Evolutionary conservation across 2,113 vertebrate genomes (phyloP).

Genomic region (Paraplagusia blochii): DNA sequence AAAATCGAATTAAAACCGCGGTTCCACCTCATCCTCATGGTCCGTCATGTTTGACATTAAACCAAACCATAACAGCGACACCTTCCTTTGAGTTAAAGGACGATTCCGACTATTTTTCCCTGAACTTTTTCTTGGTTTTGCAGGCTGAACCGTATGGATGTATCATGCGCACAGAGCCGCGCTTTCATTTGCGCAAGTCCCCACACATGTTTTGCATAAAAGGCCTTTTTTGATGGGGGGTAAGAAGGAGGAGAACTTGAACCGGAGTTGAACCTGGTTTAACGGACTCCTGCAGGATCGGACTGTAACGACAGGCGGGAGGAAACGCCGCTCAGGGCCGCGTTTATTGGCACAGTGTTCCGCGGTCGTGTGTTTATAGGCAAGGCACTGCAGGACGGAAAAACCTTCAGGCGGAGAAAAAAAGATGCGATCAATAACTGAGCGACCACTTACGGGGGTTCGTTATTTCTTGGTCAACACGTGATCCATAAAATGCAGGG

Average conservation of each 20-base stretch:
- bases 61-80: neutral
- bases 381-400: no score
- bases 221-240: constrained; percentile 53
- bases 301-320: constrained; percentile 17
- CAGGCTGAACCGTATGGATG: no score
- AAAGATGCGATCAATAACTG: no score
- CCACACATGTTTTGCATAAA: constrained; percentile 83
- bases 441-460: no score
- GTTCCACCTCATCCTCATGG: constrained; percentile 8
- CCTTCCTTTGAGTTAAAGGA: no score
- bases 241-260: constrained; percentile 65
- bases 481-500: no score
- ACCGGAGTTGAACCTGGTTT: constrained; percentile 70
- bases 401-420: no score
- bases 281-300: constrained; percentile 34
- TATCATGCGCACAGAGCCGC: no score
- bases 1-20: neutral
- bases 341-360: constrained; percentile 8
- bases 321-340: neutral
- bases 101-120: no score
- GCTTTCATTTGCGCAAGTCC: constrained; percentile 77
- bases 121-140: no score
- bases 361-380: constrained; percentile 13
- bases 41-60: constrained; percentile 20
- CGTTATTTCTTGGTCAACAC: no score